Evolutionary conservation across 2,797 vertebrate genomes (phyloP), one percentile per base, ranked within the genome.

Genomic region (Intellagama lesueurii): DNA sequence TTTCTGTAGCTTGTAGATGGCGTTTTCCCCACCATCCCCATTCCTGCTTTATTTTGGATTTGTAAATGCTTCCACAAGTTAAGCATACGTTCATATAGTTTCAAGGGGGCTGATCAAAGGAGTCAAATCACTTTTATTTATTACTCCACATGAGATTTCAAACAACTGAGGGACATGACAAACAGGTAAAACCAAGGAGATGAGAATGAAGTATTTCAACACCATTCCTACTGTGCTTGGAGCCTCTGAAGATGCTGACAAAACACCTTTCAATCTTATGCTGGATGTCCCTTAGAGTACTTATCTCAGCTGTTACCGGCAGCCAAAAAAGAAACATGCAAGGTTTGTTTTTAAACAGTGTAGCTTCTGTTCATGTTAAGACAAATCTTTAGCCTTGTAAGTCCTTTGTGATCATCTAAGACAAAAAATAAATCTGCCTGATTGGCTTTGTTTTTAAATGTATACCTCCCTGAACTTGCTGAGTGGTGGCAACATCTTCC

Each of bases 51-150:
- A 88, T 95, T 94, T 94, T 93, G 93, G 93, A 95, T 86, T 90
- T 94, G 93, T 83, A 94, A 91, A 94, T 89, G 85, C 93, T 95
- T 96, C 97, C 97, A 97, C 56, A 96, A 94, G 95, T 96, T 97
- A 97, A 97, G 96, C 91, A 80, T 91, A 95, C 90, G 94, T 91
- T 89, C 88, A 95, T 89, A 95, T 94, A 96, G 94, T 91, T 94
- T 95, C 96, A 96, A 96, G 96, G 95, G 96, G 52, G 85, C 87
- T 96, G 93, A 96, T 97, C 94, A 94, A 96, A 94, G 92, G 89
- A 76, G 92, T 91, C 92, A 96, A 96, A 94, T 90, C 89, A 94
- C 89, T 95, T 93, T 95, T 94, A 93, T 87, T 94, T 93, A 95
- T 94, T 96, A 93, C 91, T 94, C 70, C 88, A 87, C 75, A 88